These are phyloP conservation scores for Limanda limanda DNA, from an alignment of 2,113 vertebrate species.

Conservation along the genomic window DNA sequence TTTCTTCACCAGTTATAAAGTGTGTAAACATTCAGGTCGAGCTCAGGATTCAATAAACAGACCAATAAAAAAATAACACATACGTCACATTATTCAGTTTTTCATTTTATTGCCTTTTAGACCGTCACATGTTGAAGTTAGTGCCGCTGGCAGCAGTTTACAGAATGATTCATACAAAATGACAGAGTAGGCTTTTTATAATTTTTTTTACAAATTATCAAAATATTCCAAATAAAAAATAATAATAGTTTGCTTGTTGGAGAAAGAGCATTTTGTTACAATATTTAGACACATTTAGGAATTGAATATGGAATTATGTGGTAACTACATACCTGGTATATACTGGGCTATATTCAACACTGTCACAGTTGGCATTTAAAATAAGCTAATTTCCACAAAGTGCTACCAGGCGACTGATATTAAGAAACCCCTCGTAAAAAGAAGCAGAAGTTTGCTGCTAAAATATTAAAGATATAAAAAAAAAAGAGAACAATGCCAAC, in stretches of 20 bases:
- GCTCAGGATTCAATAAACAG: neutral
- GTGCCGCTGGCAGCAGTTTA: constrained; percentile 16
- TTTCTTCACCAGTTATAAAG: neutral
- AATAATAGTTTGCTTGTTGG: constrained; percentile 50
- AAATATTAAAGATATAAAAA: constrained; percentile 23
- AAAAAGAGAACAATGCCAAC: neutral
- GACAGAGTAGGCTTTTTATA: constrained; percentile 30
- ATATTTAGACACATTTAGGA: constrained; percentile 14
- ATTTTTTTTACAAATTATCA: constrained; percentile 29
- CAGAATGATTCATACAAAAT: constrained; percentile 58
- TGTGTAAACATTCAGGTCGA: neutral
- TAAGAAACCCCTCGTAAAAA: constrained; percentile 29
- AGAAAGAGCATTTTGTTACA: constrained; percentile 38
- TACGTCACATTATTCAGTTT: neutral
- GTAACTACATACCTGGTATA: constrained; percentile 22
- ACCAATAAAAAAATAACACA: neutral
- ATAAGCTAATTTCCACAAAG: neutral
- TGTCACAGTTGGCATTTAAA: constrained; percentile 30
- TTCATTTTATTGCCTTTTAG: constrained; percentile 39
- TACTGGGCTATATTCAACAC: constrained; percentile 20
- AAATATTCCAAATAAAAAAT: constrained; percentile 32
- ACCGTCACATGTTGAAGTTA: neutral
- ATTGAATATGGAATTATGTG: constrained; percentile 26
- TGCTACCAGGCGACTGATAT: constrained; percentile 8
- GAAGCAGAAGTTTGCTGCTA: constrained; percentile 19